Evolutionary conservation across 1,140 invertebrate species (phyloP).

Genomic region (Hydropsyche tenuis): DNA sequence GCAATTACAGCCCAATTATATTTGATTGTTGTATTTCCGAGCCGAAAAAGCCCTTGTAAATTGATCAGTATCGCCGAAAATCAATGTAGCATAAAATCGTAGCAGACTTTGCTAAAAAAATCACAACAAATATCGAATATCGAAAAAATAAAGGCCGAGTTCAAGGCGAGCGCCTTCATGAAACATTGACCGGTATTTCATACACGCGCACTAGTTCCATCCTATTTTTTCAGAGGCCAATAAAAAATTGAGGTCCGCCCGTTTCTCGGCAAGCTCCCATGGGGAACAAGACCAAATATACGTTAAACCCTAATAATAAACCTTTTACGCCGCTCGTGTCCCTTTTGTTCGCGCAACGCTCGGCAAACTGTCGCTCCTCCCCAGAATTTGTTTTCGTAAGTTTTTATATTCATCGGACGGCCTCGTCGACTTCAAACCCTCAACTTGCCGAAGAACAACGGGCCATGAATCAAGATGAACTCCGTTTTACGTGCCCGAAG

Average conservation of each 20-base stretch:
- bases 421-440: not conserved
- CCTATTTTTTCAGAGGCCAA: not conserved
- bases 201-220: not conserved
- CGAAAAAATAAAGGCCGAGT: too few relatives aligned
- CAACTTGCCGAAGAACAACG: not conserved
- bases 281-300: constrained; percentile 10
- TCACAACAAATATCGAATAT: too few relatives aligned
- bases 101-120: too few relatives aligned
- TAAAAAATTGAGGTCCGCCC: constrained; percentile 15
- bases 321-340: constrained; percentile 10
- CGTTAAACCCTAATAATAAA: constrained; percentile 21
- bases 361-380: constrained; percentile 4
- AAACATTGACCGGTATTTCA: not conserved
- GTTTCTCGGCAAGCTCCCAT: not conserved
- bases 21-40: too few relatives aligned
- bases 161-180: not conserved
- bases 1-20: too few relatives aligned
- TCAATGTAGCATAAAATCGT: too few relatives aligned
- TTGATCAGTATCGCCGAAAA: too few relatives aligned
- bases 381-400: constrained; percentile 21
- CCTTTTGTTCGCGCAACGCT: not conserved
- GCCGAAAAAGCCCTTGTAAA: too few relatives aligned
- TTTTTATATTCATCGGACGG: constrained; percentile 15
- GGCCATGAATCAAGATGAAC: constrained; percentile 19
- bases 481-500: not conserved